Base-by-base conservation (phyloP, 2,113 vertebrate genomes). In the Arizona elegans region DNA sequence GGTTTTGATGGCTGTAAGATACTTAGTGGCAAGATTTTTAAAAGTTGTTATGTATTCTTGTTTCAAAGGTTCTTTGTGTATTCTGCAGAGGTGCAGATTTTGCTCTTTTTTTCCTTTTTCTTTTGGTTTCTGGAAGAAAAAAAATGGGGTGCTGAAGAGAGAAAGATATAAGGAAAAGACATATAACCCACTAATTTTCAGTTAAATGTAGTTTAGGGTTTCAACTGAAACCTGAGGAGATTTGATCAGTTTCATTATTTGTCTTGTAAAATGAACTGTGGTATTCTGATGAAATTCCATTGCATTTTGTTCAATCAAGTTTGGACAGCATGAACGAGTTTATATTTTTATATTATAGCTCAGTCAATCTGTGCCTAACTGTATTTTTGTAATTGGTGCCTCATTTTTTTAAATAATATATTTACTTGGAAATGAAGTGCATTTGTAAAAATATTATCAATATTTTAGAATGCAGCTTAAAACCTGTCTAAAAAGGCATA, bases 1-100 rank as follows among this genome's bases (percentile, higher is more conserved):
- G 86, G 90, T 90, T 91, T 92, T 92, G 89, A 92, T 23, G 89
- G 92, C 87, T 93, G 21, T 91, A 86, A 94, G 93, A 26, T 93
- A 89, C 19, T 92, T 94, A 91, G 92, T 93, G 92, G 86, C 94
- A 94, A 89, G 59, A 59, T 95, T 91, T 95, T 95, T 75, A 95
- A 93, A 92, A 90, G 52, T 58, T 29, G 75, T 88, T 92, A 17
- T 2, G 3, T 58, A 53, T 94, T 92, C 92, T 88, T 92, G 23
- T 92, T 88, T 58, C 81, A 86, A 52, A 56, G 81, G 58, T 47
- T n/a, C 1, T 54, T 90, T 92, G n/a, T 62, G 8, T 70, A n/a
- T 70, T 70, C 47, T 90, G 33, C 24, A 59, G 75, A 88, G 3
- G 29, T 59, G 38, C 23, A 62, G 70, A 50, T 24, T 86, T 86